Evolutionary conservation across 2,113 vertebrate species (phyloP), one percentile per base, ranked within the genome.

Genomic region (Python bivittatus): DNA sequence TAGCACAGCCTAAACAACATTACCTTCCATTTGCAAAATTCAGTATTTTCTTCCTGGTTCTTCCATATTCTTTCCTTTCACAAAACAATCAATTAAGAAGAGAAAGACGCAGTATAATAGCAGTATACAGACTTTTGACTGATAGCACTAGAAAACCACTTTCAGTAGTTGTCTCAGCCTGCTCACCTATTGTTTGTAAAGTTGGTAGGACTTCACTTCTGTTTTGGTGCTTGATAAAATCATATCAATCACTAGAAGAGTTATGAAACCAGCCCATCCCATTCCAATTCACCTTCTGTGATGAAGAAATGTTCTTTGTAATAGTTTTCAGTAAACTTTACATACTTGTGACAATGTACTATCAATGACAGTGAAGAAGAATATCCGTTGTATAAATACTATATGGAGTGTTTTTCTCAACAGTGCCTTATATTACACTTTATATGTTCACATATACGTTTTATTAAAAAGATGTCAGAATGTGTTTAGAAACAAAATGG

Each of bases 401-500:
- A 38, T 25, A 25, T 60, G 20, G 11, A 20, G 8, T 58, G 27
- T 12, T 48, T 5, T 29, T 38, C 29, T 84, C 91, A 60, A 29
- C 4, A 48, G 84, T 52, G 38, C 60, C 92, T 88, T n/a, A 57
- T 90, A 0, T 0, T 1, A 89, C 72, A 13, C 9, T 25, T 27
- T 1, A 2, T 23, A 57, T 29, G 1, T 48, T 1, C 5, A 15
- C 60, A 52, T 91, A 33, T 87, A 92, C 52, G 94, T 93, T 96
- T 96, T 60, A 38, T 88, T 94, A 22, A 79, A 79, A 79, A 79
- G 33, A 2, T 79, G 68, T n/a, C 6, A 38, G 33, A 79, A 20
- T 38, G 15, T 79, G 17, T 7, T 22, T 79, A 79, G 33, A 79
- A 97, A 96, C 95, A 97, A 96, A 97, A 95, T 96, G 92, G 93